These are phyloP conservation scores for Lycaena phlaeas DNA, from an alignment of 2,888 invertebrate genomes.

Conservation along the genomic window DNA sequence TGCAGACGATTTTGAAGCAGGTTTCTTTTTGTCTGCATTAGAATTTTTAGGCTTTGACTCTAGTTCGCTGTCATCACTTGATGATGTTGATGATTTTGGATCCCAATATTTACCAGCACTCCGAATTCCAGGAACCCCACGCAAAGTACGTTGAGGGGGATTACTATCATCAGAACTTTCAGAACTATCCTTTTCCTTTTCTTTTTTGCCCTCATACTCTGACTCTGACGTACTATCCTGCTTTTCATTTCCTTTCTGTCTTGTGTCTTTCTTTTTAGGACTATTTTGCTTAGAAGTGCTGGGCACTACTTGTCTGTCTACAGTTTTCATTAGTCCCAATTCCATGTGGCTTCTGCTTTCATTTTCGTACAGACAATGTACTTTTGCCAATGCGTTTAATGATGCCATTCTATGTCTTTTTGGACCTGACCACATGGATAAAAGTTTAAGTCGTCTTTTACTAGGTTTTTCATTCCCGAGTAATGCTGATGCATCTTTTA, in stretches of 20 bases:
- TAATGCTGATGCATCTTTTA: slow-evolving; percentile 49
- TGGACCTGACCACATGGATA: slow-evolving; percentile 83
- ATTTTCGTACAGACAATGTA: slow-evolving; percentile 92
- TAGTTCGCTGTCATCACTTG: slow-evolving; percentile 69
- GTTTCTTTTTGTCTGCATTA: slow-evolving; percentile 55
- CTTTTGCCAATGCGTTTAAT: slow-evolving; percentile 90
- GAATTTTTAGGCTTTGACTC: slow-evolving; percentile 51
- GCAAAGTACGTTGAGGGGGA: slow-evolving; percentile 71
- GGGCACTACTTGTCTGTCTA: slow-evolving; percentile 57
- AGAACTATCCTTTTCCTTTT: slow-evolving; percentile 54
- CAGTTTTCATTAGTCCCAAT: slow-evolving; percentile 66
- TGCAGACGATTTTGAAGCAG: slow-evolving; percentile 35
- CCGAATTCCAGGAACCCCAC: slow-evolving; percentile 82
- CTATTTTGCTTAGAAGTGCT: slow-evolving; percentile 64
- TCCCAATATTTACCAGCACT: slow-evolving; percentile 90
- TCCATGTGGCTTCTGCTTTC: slow-evolving; percentile 83
- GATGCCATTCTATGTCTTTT: slow-evolving; percentile 91
- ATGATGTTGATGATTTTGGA: slow-evolving; percentile 79
- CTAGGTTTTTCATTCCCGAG: slow-evolving; percentile 55
- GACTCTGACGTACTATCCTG: slow-evolving; percentile 62
- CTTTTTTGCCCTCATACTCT: slow-evolving; percentile 55
- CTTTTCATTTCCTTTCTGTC: slow-evolving; percentile 55
- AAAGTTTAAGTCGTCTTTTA: slow-evolving; percentile 71
- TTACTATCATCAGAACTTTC: slow-evolving; percentile 69
- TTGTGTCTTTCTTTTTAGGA: slow-evolving; percentile 54